Base-by-base conservation (phyloP, 2,113 vertebrate species). In the Dromaius novaehollandiae region DNA sequence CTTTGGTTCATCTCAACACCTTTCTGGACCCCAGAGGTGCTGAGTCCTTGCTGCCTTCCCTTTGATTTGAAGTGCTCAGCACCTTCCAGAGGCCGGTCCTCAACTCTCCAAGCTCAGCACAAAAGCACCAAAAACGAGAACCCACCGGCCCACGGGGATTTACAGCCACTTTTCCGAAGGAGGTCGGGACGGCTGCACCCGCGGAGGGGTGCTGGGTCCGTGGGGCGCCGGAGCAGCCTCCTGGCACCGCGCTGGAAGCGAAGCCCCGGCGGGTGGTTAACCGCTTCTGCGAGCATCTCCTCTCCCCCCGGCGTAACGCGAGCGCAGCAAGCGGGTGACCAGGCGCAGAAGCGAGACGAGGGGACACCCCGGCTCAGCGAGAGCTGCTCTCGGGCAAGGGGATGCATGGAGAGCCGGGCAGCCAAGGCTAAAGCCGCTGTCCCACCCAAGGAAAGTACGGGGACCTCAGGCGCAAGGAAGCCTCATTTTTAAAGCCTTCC, bases 371-470 rank as follows among this genome's bases (percentile, higher is more conserved):
- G 55, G 55, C 28, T 24, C 55, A 26, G 55, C 4, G 55, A 56
- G 28, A 7, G 55, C 26, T 14, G 55, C 24, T 13, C 28, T 24
- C 11, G 55, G 28, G 20, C 75, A 85, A 50, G 32, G 20, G 18
- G 6, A 66, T 75, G 44, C 65, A 12, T 32, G 26, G 19, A 8
- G 28, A 68, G 65, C 15, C 9, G 4, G 89, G 64, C 28, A 30
- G 8, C 13, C n/a, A 6, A 65, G 4, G 38, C 11, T 26, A 58
- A 58, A 77, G 22, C 11, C 0, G 1, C 4, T 56, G 5, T 28
- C 21, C 73, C 53, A 28, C 15, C 13, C 4, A 24, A 28, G 65
- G 58, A 69, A 81, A 77, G 11, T 36, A 46, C 32, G 25, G 30
- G 6, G 68, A 15, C 4, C 44, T 15, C 63, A 20, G 17, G 30